Base-by-base conservation (phyloP, 2,797 vertebrate genomes). In the Epinephelus awoara region DNA sequence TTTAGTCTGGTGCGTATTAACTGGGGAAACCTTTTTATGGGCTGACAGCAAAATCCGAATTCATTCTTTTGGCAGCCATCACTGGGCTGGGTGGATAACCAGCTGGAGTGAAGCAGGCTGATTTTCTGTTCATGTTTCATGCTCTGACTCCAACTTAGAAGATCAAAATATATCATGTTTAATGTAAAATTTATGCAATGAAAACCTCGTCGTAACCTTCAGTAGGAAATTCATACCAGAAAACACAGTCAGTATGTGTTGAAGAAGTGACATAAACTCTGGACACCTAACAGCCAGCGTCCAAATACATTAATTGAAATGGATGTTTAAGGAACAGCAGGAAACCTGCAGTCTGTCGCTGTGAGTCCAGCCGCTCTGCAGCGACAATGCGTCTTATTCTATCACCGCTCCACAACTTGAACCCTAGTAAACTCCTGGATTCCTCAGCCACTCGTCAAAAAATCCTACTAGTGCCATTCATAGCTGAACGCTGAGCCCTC, bases 381-480 rank as follows among this genome's bases (percentile, higher is more conserved):
- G 64, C 65, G 75, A 75, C 69, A 89, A 23, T 15, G 3, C 18
- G 1, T 29, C 25, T 69, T 78, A n/a, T 74, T 85, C 70, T 79
- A 19, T 11, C 51, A 0, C 5, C 19, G 42, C 64, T 54, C 29
- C 9, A 3, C 67, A 54, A 66, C 54, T 49, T 95, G 94, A 95
- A 94, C 95, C 88, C 2, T 0, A 89, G 88, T 96, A 93, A 96
- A 95, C 95, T 84, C 75, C 4, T 13, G 3, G 63, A 91, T 89
- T 91, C 89, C 87, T 89, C 87, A 80, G 58, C n/a, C 80, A 67
- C 47, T 46, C 81, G 77, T 85, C 70, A 77, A 85, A 34, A 87
- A 79, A 52, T 49, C 69, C 67, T 75, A 54, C 17, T 15, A 17
- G 17, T 9, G 51, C 55, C 52, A 58, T 54, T 49, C 21, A 1